These are phyloP conservation scores for Diadophis punctatus DNA, from an alignment of 2,113 vertebrate species.

Conservation along the genomic window DNA sequence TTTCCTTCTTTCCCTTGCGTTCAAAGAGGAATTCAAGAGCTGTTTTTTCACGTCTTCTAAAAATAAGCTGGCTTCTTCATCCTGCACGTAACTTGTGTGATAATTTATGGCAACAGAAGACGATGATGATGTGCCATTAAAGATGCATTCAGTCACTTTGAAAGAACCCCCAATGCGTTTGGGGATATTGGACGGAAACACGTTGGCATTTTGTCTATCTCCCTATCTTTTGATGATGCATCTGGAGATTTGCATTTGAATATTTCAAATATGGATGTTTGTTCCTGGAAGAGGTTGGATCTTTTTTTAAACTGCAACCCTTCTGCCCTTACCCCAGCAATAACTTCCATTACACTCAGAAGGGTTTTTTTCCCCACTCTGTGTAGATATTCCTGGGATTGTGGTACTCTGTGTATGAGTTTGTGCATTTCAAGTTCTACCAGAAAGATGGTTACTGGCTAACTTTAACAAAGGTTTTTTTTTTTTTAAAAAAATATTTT, in stretches of 20 bases:
- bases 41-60: neutral
- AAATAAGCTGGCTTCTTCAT: neutral
- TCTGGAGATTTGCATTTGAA: neutral
- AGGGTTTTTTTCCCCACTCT: neutral
- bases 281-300: neutral
- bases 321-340: neutral
- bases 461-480: neutral
- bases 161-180: neutral
- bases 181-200: neutral
- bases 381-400: neutral
- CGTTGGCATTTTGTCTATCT: neutral
- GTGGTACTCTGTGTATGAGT: neutral
- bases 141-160: neutral
- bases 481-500: neutral
- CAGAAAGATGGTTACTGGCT: neutral
- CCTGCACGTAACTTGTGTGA: neutral
- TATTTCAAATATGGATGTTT: neutral
- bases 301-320: neutral
- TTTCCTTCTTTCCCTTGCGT: rapidly evolving
- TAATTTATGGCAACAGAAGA: neutral
- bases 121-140: neutral
- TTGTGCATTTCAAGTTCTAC: neutral
- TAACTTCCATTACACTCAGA: neutral
- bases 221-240: neutral
- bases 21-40: neutral